Conservation (phyloP, 2,113 vertebrate species). For the Oryzias woworae region DNA sequence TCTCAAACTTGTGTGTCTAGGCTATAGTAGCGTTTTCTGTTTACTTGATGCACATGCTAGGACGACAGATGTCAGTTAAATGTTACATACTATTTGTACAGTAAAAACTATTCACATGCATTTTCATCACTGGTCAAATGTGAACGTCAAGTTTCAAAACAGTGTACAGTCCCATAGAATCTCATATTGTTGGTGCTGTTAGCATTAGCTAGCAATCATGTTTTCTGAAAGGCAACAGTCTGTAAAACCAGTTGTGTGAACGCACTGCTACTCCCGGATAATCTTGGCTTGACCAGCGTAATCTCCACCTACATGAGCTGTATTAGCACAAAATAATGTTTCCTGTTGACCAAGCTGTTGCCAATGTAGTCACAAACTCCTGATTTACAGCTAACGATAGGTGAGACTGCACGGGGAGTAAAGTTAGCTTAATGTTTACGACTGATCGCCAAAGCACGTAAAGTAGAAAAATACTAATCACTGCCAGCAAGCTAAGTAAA, state of each 20-base stretch:
- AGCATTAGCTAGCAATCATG: slow-evolving; percentile 53
- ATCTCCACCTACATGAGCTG: not conserved
- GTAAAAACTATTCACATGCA: not conserved
- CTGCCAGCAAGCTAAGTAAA: not conserved
- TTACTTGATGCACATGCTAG: not conserved
- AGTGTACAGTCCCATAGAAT: slow-evolving; percentile 17
- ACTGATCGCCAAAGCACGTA: not conserved
- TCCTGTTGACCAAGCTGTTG: slow-evolving; percentile 4
- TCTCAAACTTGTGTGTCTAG: too few species aligned
- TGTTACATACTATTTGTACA: not conserved
- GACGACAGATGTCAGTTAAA: not conserved
- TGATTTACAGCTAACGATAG: slow-evolving; percentile 39
- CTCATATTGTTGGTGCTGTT: slow-evolving; percentile 37
- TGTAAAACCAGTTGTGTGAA: not conserved
- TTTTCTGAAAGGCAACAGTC: slow-evolving; percentile 32
- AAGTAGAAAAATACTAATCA: not conserved
- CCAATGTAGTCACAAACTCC: slow-evolving; percentile 19
- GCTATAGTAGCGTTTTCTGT: not conserved
- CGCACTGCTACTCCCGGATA: not conserved
- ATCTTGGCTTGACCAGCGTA: not conserved
- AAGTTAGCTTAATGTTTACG: slow-evolving; percentile 44
- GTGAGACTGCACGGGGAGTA: slow-evolving; percentile 7
- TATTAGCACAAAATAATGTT: slow-evolving; percentile 9
- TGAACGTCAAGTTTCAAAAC: slow-evolving; percentile 3
- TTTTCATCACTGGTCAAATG: not conserved